Base-by-base conservation (phyloP, 2,888 invertebrate genomes). In the Drosophila cracens region DNA sequence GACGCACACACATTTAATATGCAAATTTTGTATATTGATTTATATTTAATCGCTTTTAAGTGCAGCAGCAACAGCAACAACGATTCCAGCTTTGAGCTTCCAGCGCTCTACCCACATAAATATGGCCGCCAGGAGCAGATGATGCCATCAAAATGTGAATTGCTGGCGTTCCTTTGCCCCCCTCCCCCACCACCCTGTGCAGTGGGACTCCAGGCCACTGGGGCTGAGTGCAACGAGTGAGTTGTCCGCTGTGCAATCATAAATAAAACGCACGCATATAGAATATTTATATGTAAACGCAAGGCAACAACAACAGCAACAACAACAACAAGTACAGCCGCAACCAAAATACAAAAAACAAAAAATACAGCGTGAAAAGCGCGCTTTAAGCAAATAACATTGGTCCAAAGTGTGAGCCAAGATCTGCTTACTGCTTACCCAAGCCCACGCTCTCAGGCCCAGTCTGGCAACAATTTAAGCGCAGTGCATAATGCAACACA, bases 11-110 rank as follows among this genome's bases (percentile, higher is more conserved):
- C 49, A 85, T 76, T 84, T 67, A 74, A 75, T 85, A 86, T 86
- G 85, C 85, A 86, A 89, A 86, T 86, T 80, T 80, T 73, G 33
- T 80, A 76, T 88, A 86, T 83, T 90, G 89, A 86, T 90, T 88
- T 90, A 87, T 89, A 88, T 88, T 88, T 87, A 90, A 87, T 87
- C 87, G 89, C 77, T 83, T 87, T 83, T 83, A 88, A 90, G 90
- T 79, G 89, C 81, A 72, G 74, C 78, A 49, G 36, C 27, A 34
- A 51, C 56, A 49, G 33, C 49, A 57, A 62, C 51, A 33, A 51
- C 4, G 36, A 40, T 43, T 43, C 52, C 31, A 52, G 31, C 53
- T 40, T 18, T 3, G 64, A 54, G 51, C 59, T 40, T 18, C 27
- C 34, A 52, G 62, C 61, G 29, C 68, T 59, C 64, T 54, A 38